A percentile compares a stretch with the other conserved stretches of the same genome.
Conservation (phyloP, 1,140 invertebrate genomes). For the Chelonus insularis region DNA sequence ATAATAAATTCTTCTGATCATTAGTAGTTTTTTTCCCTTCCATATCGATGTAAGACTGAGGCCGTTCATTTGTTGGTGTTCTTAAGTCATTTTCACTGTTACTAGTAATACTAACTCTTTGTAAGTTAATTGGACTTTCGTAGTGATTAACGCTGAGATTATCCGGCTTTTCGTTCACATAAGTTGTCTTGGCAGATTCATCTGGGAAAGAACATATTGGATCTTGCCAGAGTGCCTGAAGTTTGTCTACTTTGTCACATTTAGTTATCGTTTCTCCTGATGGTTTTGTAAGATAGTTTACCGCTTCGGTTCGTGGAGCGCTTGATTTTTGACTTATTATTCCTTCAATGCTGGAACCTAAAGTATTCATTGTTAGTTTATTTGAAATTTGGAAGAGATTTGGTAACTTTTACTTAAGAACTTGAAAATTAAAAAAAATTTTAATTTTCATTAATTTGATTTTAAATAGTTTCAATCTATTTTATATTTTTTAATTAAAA, state of each 20-base stretch:
- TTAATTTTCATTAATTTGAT: too few relatives aligned
- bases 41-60: slow-evolving; percentile 62
- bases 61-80: slow-evolving; percentile 49
- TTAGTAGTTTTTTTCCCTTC: slow-evolving; percentile 37
- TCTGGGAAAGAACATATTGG: slow-evolving; percentile 38
- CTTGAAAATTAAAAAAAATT: too few relatives aligned
- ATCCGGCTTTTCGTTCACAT: slow-evolving; percentile 47
- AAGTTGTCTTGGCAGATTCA: slow-evolving; percentile 39
- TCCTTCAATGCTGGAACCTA: slow-evolving; percentile 30
- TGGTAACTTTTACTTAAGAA: too few relatives aligned
- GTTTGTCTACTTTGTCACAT: slow-evolving; percentile 56
- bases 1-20: slow-evolving; percentile 37
- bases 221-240: slow-evolving; percentile 51
- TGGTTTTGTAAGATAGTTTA: slow-evolving; percentile 53
- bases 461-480: too few relatives aligned
- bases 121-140: slow-evolving; percentile 58
- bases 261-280: slow-evolving; percentile 48
- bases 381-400: too few relatives aligned
- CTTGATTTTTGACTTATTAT: slow-evolving; percentile 28
- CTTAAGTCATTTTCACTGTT: slow-evolving; percentile 52
- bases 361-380: slow-evolving; percentile 15
- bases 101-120: slow-evolving; percentile 45
- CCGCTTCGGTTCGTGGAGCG: slow-evolving; percentile 38
- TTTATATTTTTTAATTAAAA: too few relatives aligned
- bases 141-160: slow-evolving; percentile 51